Percentiles rank a stretch among this genome's conserved stretches.
Evolutionary conservation across 1,140 invertebrate species (phyloP).

Genomic region (Theocolax elegans): DNA sequence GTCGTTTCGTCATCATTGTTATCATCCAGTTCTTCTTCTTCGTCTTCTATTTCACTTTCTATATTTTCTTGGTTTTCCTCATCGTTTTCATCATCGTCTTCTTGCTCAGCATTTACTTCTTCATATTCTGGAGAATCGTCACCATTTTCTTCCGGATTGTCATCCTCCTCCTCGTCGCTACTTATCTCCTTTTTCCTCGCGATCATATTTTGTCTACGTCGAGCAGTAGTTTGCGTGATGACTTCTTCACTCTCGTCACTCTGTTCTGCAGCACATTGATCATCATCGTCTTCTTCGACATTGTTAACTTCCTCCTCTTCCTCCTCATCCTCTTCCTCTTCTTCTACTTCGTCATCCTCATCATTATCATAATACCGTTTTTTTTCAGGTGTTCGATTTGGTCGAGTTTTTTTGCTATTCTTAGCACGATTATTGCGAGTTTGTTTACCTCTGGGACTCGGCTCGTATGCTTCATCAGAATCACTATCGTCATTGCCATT

Average conservation of each 20-base stretch:
- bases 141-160: constrained; percentile 34
- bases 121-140: constrained; percentile 38
- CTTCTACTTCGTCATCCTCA: constrained; percentile 50
- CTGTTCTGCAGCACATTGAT: constrained; percentile 40
- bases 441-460: constrained; percentile 53
- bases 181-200: neutral
- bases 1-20: constrained; percentile 42
- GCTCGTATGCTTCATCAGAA: constrained; percentile 62
- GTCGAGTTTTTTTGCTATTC: constrained; percentile 52
- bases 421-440: constrained; percentile 55
- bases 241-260: constrained; percentile 35
- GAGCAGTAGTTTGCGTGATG: neutral
- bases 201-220: neutral
- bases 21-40: constrained; percentile 42
- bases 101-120: constrained; percentile 59
- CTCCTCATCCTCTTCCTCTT: constrained; percentile 60
- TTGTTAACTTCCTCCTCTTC: constrained; percentile 45
- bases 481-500: constrained; percentile 53
- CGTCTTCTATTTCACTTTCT: constrained; percentile 40
- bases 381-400: constrained; percentile 50
- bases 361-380: constrained; percentile 35
- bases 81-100: constrained; percentile 50
- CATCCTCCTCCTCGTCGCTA: constrained; percentile 35
- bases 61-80: constrained; percentile 43
- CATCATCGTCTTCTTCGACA: constrained; percentile 45